Base-by-base conservation (phyloP, 23 tunicate species). In the Phallusia fumigata region DNA sequence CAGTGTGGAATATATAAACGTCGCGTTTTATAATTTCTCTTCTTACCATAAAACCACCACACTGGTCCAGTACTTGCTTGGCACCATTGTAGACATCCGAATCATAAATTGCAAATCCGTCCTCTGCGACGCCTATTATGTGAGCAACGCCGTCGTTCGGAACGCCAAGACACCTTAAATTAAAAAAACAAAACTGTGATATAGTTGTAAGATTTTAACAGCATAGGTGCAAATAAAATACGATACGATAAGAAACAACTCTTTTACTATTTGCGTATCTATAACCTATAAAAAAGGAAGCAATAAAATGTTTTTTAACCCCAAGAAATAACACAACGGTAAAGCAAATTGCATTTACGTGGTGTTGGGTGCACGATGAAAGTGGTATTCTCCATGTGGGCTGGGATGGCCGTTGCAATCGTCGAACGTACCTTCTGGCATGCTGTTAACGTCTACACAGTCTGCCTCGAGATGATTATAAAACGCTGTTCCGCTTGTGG, bases 1-100 rank as follows among this genome's bases (percentile, higher is more conserved):
- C 47, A 40, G 47, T 40, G 47, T 40, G n/a, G n/a, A n/a, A n/a
- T n/a, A n/a, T 40, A 40, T 40, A 40, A 40, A 10, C 10, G 47
- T 10, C 5, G 10, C 47, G 10, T 2, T 74, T 30, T 74, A 19
- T 1, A 1, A 21, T 33, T 33, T 74, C 18, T 36, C 58, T 16
- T 22, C 85, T 35, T 44, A 83, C 86, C 86, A 72, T 72, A 33
- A 83, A 83, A 33, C 86, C 86, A 16, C 86, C 86, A 49, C 86
- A 83, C 50, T 83, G 80, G 72, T 83, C 86, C 69, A 83, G 36
- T 0, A 36, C 79, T 65, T 83, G 80, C 19, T 53, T 33, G 15
- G 12, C 52, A 21, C 86, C 86, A 15, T 74, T 47, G 80, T 74
- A 83, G 12, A 32, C 28, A 49, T 30, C 76, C 36, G 86, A 83